A percentile compares a stretch with the other conserved stretches of the same genome.
Conservation (phyloP, 1,140 invertebrate genomes). For the Battus philenor region DNA sequence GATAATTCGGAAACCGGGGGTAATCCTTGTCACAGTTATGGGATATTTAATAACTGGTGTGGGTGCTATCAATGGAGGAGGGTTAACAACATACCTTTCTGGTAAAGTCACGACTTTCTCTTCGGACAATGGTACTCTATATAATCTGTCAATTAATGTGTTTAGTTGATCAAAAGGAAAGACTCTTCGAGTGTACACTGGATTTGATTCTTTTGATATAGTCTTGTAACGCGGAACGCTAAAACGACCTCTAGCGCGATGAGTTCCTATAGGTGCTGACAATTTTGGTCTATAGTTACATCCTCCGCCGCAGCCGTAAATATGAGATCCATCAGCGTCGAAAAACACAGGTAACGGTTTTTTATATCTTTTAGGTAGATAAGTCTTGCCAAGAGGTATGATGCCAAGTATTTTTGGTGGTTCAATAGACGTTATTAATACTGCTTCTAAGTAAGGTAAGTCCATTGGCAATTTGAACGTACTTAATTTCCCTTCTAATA, state of each 20-base stretch:
- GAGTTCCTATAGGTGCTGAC: not conserved
- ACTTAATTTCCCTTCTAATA: conserved; percentile 10
- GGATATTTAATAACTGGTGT: not conserved
- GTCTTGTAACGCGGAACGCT: not conserved
- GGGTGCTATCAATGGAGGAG: not conserved
- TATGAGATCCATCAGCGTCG: not conserved
- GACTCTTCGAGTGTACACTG: not conserved
- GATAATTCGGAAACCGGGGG: conserved; percentile 35
- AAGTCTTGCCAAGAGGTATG: conserved; percentile 31
- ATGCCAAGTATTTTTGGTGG: conserved; percentile 34
- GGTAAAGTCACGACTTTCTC: not conserved
- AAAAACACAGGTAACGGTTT: conserved; percentile 12
- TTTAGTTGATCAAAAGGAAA: conserved; percentile 10
- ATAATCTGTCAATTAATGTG: conserved; percentile 1
- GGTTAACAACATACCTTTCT: not conserved
- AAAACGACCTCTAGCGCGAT: not conserved
- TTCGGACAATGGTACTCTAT: not conserved
- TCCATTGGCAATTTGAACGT: conserved; percentile 16
- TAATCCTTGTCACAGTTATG: not conserved
- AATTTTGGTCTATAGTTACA: not conserved
- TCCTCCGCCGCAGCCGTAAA: not conserved
- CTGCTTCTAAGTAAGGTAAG: conserved; percentile 28
- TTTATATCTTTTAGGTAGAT: conserved; percentile 14
- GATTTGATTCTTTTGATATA: not conserved
- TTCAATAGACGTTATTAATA: conserved; percentile 24